Conservation (phyloP, 2,888 invertebrate species). For the Timema cristinae region DNA sequence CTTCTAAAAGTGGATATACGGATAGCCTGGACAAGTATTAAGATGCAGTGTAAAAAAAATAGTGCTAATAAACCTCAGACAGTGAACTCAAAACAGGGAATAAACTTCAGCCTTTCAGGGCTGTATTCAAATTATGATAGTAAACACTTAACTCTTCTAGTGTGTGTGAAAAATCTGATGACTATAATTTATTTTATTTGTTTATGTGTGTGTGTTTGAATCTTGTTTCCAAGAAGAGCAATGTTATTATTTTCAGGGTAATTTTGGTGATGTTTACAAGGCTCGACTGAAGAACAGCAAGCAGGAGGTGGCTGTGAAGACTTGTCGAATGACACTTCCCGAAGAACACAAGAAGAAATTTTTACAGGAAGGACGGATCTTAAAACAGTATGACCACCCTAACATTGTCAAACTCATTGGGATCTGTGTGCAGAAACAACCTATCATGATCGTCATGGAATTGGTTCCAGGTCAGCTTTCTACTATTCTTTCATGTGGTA, state of each 20-base stretch:
- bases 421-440: conserved; percentile 96
- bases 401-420: conserved; percentile 96
- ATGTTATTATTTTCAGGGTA: conserved; percentile 62
- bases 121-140: too few relatives aligned
- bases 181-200: too few relatives aligned
- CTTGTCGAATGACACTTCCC: conserved; percentile 87
- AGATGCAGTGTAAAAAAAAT: too few relatives aligned
- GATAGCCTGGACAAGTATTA: too few relatives aligned
- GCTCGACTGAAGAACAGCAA: conserved; percentile 78
- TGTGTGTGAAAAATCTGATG: too few relatives aligned
- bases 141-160: too few relatives aligned
- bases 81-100: too few relatives aligned
- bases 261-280: conserved; percentile 96
- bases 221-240: too few relatives aligned
- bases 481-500: background rate
- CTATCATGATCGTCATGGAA: conserved; percentile 99
- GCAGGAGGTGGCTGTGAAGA: conserved; percentile 92
- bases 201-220: too few relatives aligned
- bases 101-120: too few relatives aligned
- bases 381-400: conserved; percentile 95
- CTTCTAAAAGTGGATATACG: too few relatives aligned
- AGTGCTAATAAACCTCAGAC: too few relatives aligned
- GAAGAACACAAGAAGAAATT: conserved; percentile 93
- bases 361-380: conserved; percentile 89
- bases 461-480: conserved; percentile 69